Conservation (phyloP, 2,113 vertebrate species). For the Tragelaphus imberbis region DNA sequence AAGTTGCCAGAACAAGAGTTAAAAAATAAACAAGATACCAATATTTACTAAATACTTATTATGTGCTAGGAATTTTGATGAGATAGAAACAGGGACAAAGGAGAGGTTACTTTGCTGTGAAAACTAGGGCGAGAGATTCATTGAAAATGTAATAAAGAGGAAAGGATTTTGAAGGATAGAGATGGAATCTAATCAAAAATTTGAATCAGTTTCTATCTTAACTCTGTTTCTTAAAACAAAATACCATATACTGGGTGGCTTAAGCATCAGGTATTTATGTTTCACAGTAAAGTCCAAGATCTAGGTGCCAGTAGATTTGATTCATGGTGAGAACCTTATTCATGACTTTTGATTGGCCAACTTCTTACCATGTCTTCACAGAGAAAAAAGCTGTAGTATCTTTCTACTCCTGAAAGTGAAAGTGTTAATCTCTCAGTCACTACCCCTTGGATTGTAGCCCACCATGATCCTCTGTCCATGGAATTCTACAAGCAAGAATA, state of each 20-base stretch:
- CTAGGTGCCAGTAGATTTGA: background rate
- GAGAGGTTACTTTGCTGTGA: background rate
- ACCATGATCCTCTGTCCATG: background rate
- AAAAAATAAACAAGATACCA: background rate
- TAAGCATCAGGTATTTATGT: background rate
- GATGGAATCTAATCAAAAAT: background rate
- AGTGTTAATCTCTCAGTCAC: background rate
- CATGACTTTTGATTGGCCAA: background rate
- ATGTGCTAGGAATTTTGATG: background rate
- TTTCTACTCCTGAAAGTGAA: background rate
- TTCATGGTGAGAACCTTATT: background rate
- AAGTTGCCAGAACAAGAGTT: background rate
- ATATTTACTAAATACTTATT: background rate
- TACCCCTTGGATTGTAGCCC: background rate
- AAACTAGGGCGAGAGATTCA: background rate
- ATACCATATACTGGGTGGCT: background rate
- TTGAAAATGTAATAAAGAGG: background rate
- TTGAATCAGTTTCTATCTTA: background rate
- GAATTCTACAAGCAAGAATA: background rate
- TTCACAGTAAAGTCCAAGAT: background rate
- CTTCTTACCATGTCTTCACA: background rate
- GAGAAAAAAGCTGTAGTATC: background rate
- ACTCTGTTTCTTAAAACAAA: background rate
- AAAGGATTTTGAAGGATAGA: background rate
- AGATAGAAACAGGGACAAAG: background rate